Evolutionary conservation across 2,113 vertebrate genomes (phyloP).

Genomic region (Prinia subflava): DNA sequence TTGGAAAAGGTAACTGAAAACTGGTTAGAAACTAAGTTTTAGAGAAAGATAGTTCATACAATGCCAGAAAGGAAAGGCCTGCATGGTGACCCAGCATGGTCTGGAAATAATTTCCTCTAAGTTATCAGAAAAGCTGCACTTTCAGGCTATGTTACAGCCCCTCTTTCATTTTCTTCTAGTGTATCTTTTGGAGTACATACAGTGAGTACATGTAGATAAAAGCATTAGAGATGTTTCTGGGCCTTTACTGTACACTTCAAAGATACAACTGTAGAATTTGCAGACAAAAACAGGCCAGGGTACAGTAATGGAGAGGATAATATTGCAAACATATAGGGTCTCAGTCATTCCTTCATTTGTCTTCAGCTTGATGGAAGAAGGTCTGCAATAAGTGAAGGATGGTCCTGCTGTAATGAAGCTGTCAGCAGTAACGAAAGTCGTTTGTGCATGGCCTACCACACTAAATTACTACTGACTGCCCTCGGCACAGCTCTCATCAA

Average conservation of each 20-base stretch:
- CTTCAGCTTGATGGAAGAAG: conserved; percentile 56
- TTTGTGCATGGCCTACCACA: conserved; percentile 54
- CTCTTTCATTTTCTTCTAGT: not conserved
- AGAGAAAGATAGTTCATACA: not conserved
- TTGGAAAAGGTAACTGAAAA: not conserved
- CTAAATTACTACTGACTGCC: conserved; percentile 61
- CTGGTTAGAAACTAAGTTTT: not conserved
- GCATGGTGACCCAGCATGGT: not conserved
- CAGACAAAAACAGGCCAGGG: conserved; percentile 6
- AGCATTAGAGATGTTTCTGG: not conserved
- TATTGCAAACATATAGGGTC: conserved; percentile 27
- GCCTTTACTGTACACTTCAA: not conserved
- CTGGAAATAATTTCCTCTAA: not conserved
- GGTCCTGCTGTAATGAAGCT: conserved; percentile 68
- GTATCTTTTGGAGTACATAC: not conserved
- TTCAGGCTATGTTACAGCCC: not conserved
- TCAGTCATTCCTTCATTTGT: conserved; percentile 39
- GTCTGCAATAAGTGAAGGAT: conserved; percentile 63
- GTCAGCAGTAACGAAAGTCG: conserved; percentile 41
- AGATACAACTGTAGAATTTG: not conserved
- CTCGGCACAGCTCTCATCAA: conserved; percentile 57
- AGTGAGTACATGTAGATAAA: not conserved
- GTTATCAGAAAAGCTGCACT: not conserved
- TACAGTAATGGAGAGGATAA: conserved; percentile 40
- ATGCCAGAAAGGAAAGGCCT: not conserved